These are phyloP conservation scores for Eurytoma adleriae DNA, from an alignment of 2,888 invertebrate genomes.

Conservation along the genomic window DNA sequence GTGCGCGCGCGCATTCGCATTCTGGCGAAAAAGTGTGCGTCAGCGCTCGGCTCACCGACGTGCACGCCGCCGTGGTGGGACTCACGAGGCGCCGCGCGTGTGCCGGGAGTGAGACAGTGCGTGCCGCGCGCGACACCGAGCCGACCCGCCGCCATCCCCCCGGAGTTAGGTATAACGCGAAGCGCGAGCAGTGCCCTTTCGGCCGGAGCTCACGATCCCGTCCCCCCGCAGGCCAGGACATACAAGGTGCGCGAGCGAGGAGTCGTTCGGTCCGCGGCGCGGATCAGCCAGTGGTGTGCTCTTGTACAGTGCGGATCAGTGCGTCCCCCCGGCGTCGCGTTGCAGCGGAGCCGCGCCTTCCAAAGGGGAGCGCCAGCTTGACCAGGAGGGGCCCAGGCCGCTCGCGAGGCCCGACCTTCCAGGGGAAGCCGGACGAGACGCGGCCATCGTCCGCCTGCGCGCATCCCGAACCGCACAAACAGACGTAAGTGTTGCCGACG, in stretches of 20 bases:
- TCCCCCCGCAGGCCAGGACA: background rate
- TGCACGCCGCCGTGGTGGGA: background rate
- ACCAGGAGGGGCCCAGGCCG: too few relatives aligned
- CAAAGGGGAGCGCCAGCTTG: background rate
- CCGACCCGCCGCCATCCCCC: too few relatives aligned
- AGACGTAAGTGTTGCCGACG: background rate
- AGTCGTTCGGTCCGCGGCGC: background rate
- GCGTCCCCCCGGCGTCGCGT: background rate
- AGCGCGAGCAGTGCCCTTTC: background rate
- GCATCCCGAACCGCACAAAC: background rate
- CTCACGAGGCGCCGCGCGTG: slow-evolving; percentile 8
- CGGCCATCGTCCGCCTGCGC: background rate
- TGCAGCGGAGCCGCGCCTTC: background rate
- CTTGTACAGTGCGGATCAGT: background rate
- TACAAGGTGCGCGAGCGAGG: background rate
- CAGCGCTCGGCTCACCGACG: too few relatives aligned
- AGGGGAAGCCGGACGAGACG: too few relatives aligned
- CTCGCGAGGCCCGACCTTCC: too few relatives aligned
- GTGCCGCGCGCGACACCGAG: background rate
- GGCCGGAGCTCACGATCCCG: background rate
- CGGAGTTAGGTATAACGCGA: background rate
- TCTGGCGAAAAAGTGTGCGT: too few relatives aligned
- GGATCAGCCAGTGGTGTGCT: background rate
- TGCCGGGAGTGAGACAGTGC: slow-evolving; percentile 6
- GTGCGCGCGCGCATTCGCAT: too few relatives aligned